phyloP scores from a whole-genome alignment of 2,113 vertebrate genomes.

The Gambusia affinis region DNA sequence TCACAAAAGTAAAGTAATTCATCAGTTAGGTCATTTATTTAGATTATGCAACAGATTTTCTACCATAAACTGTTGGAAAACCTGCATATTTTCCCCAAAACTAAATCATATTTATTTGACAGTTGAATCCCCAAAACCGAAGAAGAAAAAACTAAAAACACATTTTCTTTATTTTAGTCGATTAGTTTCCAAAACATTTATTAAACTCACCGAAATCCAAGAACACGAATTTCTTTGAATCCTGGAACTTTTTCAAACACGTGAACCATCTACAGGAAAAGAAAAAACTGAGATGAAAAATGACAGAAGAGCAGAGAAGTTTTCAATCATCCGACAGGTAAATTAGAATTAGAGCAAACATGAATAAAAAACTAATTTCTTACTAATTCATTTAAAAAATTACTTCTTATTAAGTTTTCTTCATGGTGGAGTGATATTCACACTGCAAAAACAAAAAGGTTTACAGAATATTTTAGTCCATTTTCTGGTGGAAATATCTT shows the following conservation, averaged over 20 bases:
- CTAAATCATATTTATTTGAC: no score
- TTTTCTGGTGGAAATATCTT: no score
- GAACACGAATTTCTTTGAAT: constrained; percentile 89
- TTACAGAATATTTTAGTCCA: no score
- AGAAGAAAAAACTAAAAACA: no score
- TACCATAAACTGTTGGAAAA: no score
- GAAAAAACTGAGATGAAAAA: constrained; percentile 20
- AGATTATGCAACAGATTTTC: no score
- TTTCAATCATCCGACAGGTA: neutral
- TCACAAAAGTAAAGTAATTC: no score
- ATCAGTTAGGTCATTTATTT: no score
- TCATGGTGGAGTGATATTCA: no score
- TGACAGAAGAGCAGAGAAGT: neutral
- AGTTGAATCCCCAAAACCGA: no score
- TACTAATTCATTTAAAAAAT: neutral
- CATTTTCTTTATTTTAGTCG: neutral
- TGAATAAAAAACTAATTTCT: neutral
- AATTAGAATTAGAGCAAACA: neutral
- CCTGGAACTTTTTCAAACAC: constrained; percentile 90
- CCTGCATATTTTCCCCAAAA: no score
- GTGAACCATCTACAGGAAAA: constrained; percentile 84
- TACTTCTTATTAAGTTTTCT: neutral
- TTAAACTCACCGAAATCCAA: constrained; percentile 89
- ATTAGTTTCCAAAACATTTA: neutral
- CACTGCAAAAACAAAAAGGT: no score